Conservation (phyloP, 2,113 vertebrate species). For the Macrotus californicus region DNA sequence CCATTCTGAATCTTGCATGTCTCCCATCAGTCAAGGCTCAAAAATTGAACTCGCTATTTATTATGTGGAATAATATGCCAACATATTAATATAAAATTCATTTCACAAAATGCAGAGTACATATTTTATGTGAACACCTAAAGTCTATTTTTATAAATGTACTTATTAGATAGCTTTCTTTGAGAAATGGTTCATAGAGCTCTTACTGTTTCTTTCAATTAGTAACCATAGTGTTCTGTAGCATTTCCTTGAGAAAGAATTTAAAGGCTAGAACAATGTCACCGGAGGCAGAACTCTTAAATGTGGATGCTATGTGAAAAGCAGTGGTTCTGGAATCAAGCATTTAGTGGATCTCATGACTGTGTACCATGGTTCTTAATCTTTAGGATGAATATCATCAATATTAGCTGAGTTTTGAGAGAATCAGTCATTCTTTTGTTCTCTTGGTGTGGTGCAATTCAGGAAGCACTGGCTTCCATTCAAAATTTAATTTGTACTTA, state of each 20-base stretch:
- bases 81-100: neutral
- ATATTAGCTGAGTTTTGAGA: neutral
- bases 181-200: conserved; percentile 33
- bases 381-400: neutral
- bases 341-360: neutral
- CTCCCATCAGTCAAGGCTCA: neutral
- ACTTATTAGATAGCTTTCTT: conserved; percentile 7
- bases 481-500: conserved; percentile 5
- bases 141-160: conserved; percentile 26
- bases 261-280: neutral
- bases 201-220: conserved; percentile 1
- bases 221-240: neutral
- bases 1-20: neutral
- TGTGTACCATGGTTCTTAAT: neutral
- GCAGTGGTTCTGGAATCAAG: neutral
- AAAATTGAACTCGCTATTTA: neutral
- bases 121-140: neutral
- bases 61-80: neutral
- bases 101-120: neutral
- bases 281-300: neutral
- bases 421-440: neutral
- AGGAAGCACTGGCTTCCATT: neutral
- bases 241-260: neutral
- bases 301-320: neutral
- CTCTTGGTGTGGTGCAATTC: neutral